A percentile compares a stretch with the other conserved stretches of the same genome.
Conservation (phyloP, 2,113 vertebrate species). For the Danio rerio region GRCz12tu NC_133180.1:41001001-41001500, state of each 20-base stretch:
- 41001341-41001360: slow-evolving; percentile 6
- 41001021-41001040: too few relatives aligned
- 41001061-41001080: too few relatives aligned
- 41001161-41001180: slow-evolving; percentile 67
- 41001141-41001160: too few relatives aligned
- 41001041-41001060: too few relatives aligned
- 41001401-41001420: not conserved
- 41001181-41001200: slow-evolving; percentile 95
- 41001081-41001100: too few relatives aligned
- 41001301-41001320: slow-evolving; percentile 97
- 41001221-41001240: slow-evolving; percentile 98
- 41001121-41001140: too few relatives aligned
- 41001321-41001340: slow-evolving; percentile 87
- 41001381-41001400: not conserved
- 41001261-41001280: slow-evolving; percentile 83
- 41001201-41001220: slow-evolving; percentile 95
- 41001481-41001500: not conserved
- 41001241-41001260: slow-evolving; percentile 76
- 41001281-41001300: slow-evolving; percentile 87
- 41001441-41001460: not conserved
- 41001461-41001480: not conserved
- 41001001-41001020: too few relatives aligned
- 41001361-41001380: not conserved
- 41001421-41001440: too few relatives aligned
- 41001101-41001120: too few relatives aligned